Percentiles rank a stretch among this genome's conserved stretches.
phyloP scores from a whole-genome alignment of 2,797 vertebrate species.

The Syngnathus rostellatus region DNA sequence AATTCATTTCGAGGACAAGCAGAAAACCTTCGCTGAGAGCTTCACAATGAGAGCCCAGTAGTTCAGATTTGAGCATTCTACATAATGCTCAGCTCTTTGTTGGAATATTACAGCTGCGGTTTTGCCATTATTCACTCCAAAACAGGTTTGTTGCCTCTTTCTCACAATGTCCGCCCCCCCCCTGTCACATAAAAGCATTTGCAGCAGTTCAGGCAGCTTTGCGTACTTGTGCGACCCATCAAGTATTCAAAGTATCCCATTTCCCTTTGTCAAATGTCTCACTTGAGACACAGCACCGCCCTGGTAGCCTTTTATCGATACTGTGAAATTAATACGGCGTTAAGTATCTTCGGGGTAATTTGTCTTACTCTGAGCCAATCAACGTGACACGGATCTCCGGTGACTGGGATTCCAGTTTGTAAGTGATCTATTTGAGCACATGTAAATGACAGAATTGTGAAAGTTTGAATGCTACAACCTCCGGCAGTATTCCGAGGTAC shows the following conservation, averaged over 20 bases:
- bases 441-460: constrained; percentile 16
- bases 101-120: neutral
- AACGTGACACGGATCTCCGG: constrained; percentile 58
- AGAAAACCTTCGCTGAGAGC: constrained; percentile 26
- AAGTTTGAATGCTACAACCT: constrained; percentile 37
- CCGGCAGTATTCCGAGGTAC: constrained; percentile 6
- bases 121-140: neutral
- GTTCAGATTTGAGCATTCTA: neutral
- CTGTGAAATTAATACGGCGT: constrained; percentile 63
- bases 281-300: constrained; percentile 49
- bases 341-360: constrained; percentile 62
- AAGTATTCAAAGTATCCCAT: constrained; percentile 50
- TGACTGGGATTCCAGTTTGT: constrained; percentile 60
- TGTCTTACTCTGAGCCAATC: constrained; percentile 57
- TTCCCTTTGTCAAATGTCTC: constrained; percentile 52
- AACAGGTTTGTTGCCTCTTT: neutral
- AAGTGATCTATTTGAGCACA: constrained; percentile 63
- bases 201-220: constrained; percentile 44
- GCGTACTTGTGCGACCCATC: constrained; percentile 45
- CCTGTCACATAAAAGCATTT: constrained; percentile 7
- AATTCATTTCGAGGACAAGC: constrained; percentile 48
- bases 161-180: constrained; percentile 1
- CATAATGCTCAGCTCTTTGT: neutral
- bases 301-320: constrained; percentile 48
- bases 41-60: neutral